Conservation (phyloP, 1,140 invertebrate genomes). For the Pseudomyrmex cubaensis region DNA sequence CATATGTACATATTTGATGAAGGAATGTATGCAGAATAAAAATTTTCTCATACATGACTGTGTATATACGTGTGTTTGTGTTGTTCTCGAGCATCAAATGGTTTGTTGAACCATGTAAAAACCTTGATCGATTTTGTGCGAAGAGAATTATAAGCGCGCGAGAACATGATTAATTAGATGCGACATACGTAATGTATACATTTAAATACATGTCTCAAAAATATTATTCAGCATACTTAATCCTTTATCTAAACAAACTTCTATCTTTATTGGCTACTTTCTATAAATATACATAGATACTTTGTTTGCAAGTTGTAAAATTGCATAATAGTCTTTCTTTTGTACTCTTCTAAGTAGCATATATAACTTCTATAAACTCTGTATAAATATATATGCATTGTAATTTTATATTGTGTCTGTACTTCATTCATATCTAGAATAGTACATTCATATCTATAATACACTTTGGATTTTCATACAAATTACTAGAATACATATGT, state of each 20-base stretch:
- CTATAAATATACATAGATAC: conserved; percentile 7
- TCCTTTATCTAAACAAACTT: conserved; percentile 59
- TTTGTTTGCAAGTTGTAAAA: background rate
- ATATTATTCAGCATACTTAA: conserved; percentile 64
- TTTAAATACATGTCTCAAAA: background rate
- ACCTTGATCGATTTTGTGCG: too few relatives aligned
- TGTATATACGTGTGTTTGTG: background rate
- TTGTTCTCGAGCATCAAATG: conserved; percentile 4
- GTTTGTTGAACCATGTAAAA: conserved; percentile 23
- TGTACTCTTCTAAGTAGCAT: background rate
- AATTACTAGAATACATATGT: too few relatives aligned
- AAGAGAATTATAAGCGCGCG: background rate
- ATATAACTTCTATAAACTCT: background rate
- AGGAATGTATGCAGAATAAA: conserved; percentile 60
- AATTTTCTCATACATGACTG: conserved; percentile 34
- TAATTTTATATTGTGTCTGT: too few relatives aligned
- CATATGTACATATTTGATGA: conserved; percentile 32
- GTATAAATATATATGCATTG: too few relatives aligned
- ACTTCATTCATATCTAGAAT: too few relatives aligned
- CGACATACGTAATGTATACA: background rate
- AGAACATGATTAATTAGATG: background rate
- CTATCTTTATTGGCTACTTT: conserved; percentile 48
- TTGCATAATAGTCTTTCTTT: conserved; percentile 28
- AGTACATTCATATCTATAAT: too few relatives aligned
- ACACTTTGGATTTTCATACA: too few relatives aligned